phyloP scores from a whole-genome alignment of 2,888 invertebrate species.

The Pecten maximus region DNA sequence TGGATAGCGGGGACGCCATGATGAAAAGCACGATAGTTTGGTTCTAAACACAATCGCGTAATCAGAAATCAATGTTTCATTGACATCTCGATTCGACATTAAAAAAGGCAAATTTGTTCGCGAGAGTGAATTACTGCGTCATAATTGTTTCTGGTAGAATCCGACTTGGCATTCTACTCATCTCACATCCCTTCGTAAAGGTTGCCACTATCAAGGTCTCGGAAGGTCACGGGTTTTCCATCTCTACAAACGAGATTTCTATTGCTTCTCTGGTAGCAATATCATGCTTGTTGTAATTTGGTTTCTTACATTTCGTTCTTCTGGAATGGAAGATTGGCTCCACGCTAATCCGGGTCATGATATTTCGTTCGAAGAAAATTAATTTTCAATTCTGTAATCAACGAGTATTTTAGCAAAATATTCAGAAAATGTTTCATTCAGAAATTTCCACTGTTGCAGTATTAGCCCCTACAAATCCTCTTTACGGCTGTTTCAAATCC shows the following conservation, averaged over 20 bases:
- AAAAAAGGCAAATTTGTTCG: slow-evolving; percentile 4
- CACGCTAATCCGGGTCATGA: not conserved
- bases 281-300: not conserved
- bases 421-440: not conserved
- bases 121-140: not conserved
- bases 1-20: slow-evolving; percentile 22
- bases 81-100: slow-evolving; percentile 2
- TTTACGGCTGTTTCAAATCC: not conserved
- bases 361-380: not conserved
- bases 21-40: not conserved
- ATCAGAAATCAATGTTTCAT: slow-evolving; percentile 15
- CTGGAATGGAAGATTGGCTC: not conserved
- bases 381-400: not conserved
- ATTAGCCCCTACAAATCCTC: not conserved
- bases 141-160: not conserved
- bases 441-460: not conserved
- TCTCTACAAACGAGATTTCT: not conserved
- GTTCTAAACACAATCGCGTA: not conserved
- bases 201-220: not conserved
- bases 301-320: not conserved
- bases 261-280: not conserved
- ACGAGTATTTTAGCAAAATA: not conserved
- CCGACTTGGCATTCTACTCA: not conserved
- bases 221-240: not conserved
- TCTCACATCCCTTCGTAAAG: not conserved